These are phyloP conservation scores for Thalpophila matura DNA, from an alignment of 2,888 invertebrate genomes.

Conservation along the genomic window DNA sequence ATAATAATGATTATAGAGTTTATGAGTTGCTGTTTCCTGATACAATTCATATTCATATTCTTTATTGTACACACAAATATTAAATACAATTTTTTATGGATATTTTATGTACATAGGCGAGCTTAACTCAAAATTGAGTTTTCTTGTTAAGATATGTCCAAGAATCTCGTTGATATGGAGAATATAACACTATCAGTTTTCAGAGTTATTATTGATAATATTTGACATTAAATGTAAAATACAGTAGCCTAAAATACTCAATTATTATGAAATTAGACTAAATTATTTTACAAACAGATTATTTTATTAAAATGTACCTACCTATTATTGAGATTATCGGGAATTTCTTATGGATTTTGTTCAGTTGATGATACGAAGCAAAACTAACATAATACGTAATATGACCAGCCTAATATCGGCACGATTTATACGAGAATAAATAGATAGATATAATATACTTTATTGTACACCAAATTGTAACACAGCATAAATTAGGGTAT, in stretches of 20 bases:
- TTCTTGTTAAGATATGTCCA: background rate
- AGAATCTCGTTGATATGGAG: background rate
- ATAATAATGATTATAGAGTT: background rate
- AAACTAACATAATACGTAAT: too few relatives aligned
- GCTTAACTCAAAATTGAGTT: too few relatives aligned
- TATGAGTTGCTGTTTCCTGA: conserved; percentile 3
- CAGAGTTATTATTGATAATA: background rate
- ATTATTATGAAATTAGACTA: background rate
- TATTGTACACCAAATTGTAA: too few relatives aligned
- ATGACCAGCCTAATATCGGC: background rate
- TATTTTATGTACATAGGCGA: too few relatives aligned
- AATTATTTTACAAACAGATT: background rate
- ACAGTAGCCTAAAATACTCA: conserved; percentile 8
- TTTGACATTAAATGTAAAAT: background rate
- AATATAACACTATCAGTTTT: conserved; percentile 1
- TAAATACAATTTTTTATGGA: too few relatives aligned
- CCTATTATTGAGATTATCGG: conserved; percentile 7
- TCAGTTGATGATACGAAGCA: too few relatives aligned
- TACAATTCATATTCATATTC: too few relatives aligned
- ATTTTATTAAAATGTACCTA: conserved; percentile 6
- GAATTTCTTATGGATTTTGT: conserved; percentile 12
- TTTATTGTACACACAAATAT: too few relatives aligned
- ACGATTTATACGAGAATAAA: background rate
- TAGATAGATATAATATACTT: too few relatives aligned
- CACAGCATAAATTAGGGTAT: too few relatives aligned